phyloP scores from a whole-genome alignment of 2,113 vertebrate species.

The Mola mola region DNA sequence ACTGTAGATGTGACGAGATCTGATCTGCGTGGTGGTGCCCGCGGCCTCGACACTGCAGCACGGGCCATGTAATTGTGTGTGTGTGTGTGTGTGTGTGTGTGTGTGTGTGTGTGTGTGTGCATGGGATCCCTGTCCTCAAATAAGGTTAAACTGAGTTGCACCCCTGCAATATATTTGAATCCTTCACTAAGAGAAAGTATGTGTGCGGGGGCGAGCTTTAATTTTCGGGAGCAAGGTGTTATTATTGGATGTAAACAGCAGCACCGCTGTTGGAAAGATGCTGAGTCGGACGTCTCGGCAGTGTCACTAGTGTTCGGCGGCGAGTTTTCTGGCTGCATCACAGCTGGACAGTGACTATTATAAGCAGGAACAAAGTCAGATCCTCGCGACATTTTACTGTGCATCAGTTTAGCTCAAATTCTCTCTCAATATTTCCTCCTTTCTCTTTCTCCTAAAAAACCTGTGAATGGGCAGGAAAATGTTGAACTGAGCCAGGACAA shows the following conservation, averaged over 20 bases:
- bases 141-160: too few species aligned
- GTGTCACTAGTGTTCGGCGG: too few species aligned
- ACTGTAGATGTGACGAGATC: too few species aligned
- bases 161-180: too few species aligned
- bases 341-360: constrained; percentile 7
- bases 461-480: neutral
- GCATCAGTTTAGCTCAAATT: too few species aligned
- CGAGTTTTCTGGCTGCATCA: neutral
- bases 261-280: constrained; percentile 32
- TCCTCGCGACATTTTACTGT: too few species aligned
- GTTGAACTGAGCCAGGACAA: neutral
- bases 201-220: too few species aligned
- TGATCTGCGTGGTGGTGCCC: too few species aligned
- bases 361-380: neutral
- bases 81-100: too few species aligned
- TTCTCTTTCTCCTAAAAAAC: constrained; percentile 2
- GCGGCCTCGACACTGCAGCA: too few species aligned
- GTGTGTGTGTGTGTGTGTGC: too few species aligned
- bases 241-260: constrained; percentile 24
- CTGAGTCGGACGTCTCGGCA: constrained; percentile 33
- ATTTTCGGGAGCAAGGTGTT: constrained; percentile 24
- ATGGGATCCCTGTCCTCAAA: neutral
- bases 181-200: constrained; percentile 1
- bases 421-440: neutral
- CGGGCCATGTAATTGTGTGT: too few species aligned